Percentiles rank a stretch among this genome's conserved stretches.
Evolutionary conservation across 35 echinoderm and acorn worm species (phyloP).

Genomic region (Holothuria glaberrima): DNA sequence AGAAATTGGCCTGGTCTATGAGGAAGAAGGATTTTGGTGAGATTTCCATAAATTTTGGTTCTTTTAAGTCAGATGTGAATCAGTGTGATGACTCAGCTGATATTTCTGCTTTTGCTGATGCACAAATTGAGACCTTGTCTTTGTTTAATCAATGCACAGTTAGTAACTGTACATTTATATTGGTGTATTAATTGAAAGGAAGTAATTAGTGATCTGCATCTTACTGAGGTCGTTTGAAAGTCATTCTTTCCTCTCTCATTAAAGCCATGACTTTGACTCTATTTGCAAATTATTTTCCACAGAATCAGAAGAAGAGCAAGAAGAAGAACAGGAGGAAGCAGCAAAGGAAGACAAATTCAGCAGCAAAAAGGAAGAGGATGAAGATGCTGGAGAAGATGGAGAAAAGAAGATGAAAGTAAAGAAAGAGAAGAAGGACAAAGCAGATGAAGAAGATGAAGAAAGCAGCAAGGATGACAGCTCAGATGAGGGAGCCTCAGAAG

Average conservation of each 20-base stretch:
- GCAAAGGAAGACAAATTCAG: neutral
- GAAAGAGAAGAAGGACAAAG: neutral
- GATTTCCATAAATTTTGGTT: neutral
- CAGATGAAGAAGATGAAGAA: conserved; percentile 4
- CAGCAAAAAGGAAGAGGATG: neutral
- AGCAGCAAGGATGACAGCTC: neutral
- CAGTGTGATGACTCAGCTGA: neutral
- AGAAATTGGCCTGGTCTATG: conserved; percentile 44
- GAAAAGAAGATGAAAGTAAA: conserved; percentile 9
- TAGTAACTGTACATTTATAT: no score
- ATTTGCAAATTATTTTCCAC: neutral
- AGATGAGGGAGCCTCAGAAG: conserved; percentile 5
- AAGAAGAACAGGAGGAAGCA: neutral
- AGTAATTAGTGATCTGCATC: neutral
- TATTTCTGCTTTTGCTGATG: neutral
- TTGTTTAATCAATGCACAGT: no score
- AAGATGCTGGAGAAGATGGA: conserved; percentile 1
- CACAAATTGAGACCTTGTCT: neutral
- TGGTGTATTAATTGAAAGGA: no score
- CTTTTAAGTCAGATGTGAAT: neutral
- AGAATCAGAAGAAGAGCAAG: conserved; percentile 46
- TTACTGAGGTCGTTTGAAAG: neutral
- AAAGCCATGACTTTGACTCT: neutral
- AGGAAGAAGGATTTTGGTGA: conserved; percentile 56
- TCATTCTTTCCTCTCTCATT: neutral